Evolutionary conservation across 2,888 invertebrate genomes (phyloP).

Genomic region (Isoperla grammatica): DNA sequence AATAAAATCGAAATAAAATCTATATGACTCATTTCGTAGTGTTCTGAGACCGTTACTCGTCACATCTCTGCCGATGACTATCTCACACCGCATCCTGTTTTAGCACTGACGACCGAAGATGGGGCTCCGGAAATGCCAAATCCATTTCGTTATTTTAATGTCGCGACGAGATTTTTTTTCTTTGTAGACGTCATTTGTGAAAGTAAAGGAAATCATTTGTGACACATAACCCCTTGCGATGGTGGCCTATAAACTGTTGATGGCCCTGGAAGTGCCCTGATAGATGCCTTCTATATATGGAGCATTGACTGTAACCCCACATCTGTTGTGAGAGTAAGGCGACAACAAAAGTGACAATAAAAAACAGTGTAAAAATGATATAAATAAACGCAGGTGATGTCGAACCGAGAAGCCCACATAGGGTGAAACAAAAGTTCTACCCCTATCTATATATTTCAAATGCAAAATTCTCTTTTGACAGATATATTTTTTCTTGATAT

Average conservation of each 20-base stretch:
- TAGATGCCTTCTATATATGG: background rate
- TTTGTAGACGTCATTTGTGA: background rate
- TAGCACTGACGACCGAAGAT: too few species aligned
- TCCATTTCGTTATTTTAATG: too few species aligned
- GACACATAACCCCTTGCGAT: background rate
- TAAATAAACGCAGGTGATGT: slow-evolving; percentile 16
- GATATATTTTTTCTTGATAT: background rate
- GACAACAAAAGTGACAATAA: slow-evolving; percentile 3
- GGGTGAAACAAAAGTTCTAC: background rate
- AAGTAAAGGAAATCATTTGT: slow-evolving; percentile 15
- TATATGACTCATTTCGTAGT: too few species aligned
- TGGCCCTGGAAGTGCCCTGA: background rate
- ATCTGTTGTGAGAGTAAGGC: background rate
- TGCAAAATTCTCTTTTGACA: background rate
- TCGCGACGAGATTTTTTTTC: too few species aligned
- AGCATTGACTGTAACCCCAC: slow-evolving; percentile 7
- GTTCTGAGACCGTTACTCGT: too few species aligned
- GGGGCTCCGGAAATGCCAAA: too few species aligned
- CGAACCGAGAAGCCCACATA: background rate
- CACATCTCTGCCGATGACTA: too few species aligned
- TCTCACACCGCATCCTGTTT: too few species aligned
- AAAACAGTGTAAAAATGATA: slow-evolving; percentile 17
- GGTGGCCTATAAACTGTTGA: background rate
- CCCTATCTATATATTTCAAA: background rate
- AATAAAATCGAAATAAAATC: too few species aligned